Percentiles rank a stretch among this genome's conserved stretches.
phyloP scores from a whole-genome alignment of 2,113 vertebrate genomes.

The Tragelaphus imberbis region DNA sequence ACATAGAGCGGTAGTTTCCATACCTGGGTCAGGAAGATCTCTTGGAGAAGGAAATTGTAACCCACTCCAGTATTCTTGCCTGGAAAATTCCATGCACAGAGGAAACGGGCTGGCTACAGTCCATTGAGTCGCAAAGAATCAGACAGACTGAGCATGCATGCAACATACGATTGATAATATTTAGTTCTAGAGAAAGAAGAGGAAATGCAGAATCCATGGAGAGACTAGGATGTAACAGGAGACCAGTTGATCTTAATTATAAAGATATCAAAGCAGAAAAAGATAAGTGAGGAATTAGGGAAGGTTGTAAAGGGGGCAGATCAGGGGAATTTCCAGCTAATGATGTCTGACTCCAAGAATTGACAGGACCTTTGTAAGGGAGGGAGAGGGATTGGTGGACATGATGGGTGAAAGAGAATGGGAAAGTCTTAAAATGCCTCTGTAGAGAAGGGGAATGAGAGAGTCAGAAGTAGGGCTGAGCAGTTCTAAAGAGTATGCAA shows the following conservation, averaged over 20 bases:
- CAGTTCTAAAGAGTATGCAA: not conserved
- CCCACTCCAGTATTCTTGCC: not conserved
- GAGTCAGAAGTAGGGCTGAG: not conserved
- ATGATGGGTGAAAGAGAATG: not conserved
- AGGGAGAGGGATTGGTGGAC: not conserved
- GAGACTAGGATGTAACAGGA: not conserved
- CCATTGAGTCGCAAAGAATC: not conserved
- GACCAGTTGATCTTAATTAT: not conserved
- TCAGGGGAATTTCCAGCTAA: accelerated
- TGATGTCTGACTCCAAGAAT: not conserved
- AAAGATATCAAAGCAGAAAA: not conserved
- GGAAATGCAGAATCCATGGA: not conserved
- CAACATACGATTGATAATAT: not conserved
- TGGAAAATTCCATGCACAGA: not conserved
- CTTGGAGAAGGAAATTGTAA: not conserved
- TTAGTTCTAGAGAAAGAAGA: not conserved
- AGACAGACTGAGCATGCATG: not conserved
- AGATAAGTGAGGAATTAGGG: not conserved
- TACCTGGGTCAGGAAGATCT: not conserved
- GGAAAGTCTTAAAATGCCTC: not conserved
- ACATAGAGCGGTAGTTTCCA: not conserved
- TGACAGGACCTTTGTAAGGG: not conserved
- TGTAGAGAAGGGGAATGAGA: not conserved
- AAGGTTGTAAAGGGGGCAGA: not conserved
- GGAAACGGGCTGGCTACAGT: not conserved